Base-by-base conservation (phyloP, 2,797 vertebrate species). In the Anabacerthia variegaticeps region DNA sequence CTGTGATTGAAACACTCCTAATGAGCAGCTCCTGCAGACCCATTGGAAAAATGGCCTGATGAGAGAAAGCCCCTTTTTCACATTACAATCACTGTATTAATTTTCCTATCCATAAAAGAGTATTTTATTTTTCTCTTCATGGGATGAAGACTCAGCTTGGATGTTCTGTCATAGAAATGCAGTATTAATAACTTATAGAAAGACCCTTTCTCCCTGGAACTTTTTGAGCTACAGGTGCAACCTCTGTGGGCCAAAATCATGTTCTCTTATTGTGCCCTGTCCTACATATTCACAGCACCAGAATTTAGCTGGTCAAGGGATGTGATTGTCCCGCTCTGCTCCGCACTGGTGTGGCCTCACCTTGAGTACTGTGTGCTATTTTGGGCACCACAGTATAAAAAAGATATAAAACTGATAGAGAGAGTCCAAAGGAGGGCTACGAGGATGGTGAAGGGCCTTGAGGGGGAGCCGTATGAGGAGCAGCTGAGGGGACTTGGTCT, bases 1-100 rank as follows among this genome's bases (percentile, higher is more conserved):
- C 44, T 36, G 24, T 76, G 68, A 68, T 39, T 74, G 78, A 89
- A 96, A 48, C 39, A 34, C 59, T 68, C 39, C 56, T 80, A 55
- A 93, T 44, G 44, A 76, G 69, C 76, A 92, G 81, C 63, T 91
- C 41, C 84, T 83, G 78, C 43, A 67, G 62, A 39, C 12, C 87
- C 48, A 14, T 18, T 87, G 74, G 23, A 91, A 41, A 84, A 91
- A 78, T 28, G n/a, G 15, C 41, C 58, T 66, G 66, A 37, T 54
- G 83, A 88, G 39, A 46, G 27, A n/a, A 80, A 85, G 36, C 5
- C 24, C 28, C 48, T 82, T 90, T 73, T 62, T 65, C 37, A 19
- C 19, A 15, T 85, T 90, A 39, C 49, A 78, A 62, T 66, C 51
- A 36, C 22, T 34, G 7, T 52, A 41, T 62, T 88, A 14, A 41